A percentile compares a stretch with the other conserved stretches of the same genome.
These are phyloP conservation scores for Leptopterna dolabrata DNA, from an alignment of 2,888 invertebrate genomes.

Conservation along the genomic window DNA sequence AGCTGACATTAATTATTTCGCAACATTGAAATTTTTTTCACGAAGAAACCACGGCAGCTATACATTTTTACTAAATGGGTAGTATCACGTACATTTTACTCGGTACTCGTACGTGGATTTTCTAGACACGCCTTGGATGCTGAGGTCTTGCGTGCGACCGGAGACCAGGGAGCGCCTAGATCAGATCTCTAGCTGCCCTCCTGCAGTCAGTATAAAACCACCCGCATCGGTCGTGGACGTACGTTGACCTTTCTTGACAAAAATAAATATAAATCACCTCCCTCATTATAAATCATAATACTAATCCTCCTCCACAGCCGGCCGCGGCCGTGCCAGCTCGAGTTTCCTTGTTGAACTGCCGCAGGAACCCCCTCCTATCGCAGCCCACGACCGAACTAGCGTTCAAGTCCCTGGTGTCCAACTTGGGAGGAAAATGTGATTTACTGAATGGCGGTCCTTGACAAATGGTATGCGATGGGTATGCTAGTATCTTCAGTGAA, in stretches of 20 bases:
- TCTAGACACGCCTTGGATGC: background rate
- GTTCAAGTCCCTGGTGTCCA: background rate
- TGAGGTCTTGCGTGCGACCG: background rate
- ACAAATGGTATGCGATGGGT: background rate
- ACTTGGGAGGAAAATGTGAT: background rate
- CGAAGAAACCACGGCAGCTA: background rate
- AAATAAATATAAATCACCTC: constrained; percentile 3
- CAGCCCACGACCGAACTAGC: background rate
- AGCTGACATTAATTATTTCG: too few relatives aligned
- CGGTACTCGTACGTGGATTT: background rate
- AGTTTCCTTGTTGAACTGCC: constrained; percentile 3
- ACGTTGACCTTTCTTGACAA: constrained; percentile 11
- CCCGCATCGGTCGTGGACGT: constrained; percentile 11
- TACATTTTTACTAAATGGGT: background rate
- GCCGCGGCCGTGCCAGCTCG: background rate
- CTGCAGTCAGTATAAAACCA: constrained; percentile 1
- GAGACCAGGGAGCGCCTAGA: background rate
- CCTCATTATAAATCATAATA: constrained; percentile 11
- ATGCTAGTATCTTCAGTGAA: background rate
- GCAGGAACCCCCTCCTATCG: background rate
- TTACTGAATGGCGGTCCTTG: background rate
- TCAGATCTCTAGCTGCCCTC: constrained; percentile 3
- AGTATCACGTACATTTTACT: background rate
- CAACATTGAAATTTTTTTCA: too few relatives aligned
- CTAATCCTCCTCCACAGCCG: background rate